Conservation (phyloP, 2,888 invertebrate species). For the Erynnis tages region DNA sequence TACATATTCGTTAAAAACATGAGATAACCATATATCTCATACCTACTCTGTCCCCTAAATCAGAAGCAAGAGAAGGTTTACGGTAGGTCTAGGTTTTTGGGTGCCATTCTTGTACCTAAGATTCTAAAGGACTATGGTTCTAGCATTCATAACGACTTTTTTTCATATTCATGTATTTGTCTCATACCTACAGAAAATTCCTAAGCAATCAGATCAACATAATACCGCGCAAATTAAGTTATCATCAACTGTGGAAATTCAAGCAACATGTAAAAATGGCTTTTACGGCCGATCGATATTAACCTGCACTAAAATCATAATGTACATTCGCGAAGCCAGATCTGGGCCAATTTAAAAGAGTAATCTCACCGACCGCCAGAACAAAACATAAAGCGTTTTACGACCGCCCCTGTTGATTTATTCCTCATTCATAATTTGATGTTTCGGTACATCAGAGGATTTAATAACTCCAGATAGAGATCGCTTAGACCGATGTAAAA, state of each 20-base stretch:
- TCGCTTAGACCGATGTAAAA: constrained; percentile 76
- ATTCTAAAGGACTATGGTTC: no score
- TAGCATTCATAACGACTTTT: no score
- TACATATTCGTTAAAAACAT: no score
- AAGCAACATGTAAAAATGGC: constrained; percentile 24
- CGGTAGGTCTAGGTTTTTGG: no score
- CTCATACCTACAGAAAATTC: no score
- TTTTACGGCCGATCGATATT: constrained; percentile 27
- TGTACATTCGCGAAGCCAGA: constrained; percentile 58
- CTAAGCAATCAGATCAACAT: no score
- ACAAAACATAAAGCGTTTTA: constrained; percentile 79
- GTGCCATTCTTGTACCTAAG: no score
- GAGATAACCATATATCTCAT: no score
- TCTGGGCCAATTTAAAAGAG: constrained; percentile 70
- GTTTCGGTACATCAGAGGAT: constrained; percentile 76
- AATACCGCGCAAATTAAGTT: constrained; percentile 7
- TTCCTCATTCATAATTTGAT: constrained; percentile 80
- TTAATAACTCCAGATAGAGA: constrained; percentile 77
- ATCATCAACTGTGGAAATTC: constrained; percentile 2
- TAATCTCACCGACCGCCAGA: constrained; percentile 67
- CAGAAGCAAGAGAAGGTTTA: no score
- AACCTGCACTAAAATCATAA: constrained; percentile 28
- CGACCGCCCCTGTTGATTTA: constrained; percentile 76
- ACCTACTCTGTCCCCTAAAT: no score
- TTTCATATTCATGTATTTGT: no score